These are phyloP conservation scores for Colletes collaris DNA, from an alignment of 2,888 invertebrate species.

Conservation along the genomic window DNA sequence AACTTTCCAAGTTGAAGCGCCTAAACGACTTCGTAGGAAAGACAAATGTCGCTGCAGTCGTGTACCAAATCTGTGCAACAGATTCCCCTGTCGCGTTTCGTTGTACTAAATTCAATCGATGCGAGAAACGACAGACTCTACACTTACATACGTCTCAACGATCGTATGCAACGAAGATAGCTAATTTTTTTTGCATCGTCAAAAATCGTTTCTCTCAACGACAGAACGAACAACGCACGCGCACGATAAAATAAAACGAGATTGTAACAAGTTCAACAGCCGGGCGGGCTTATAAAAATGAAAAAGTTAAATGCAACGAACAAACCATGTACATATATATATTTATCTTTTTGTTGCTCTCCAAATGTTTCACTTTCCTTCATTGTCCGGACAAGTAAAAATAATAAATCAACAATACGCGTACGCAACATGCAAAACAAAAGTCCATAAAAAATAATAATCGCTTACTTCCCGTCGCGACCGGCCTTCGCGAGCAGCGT, in stretches of 20 bases:
- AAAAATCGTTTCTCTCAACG: constrained; percentile 31
- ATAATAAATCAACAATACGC: constrained; percentile 73
- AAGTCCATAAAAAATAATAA: constrained; percentile 70
- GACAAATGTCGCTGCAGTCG: constrained; percentile 15
- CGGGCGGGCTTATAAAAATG: constrained; percentile 39
- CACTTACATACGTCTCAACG: no score
- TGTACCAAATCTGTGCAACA: constrained; percentile 23
- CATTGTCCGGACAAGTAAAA: constrained; percentile 63
- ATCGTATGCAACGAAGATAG: no score
- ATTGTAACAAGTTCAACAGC: constrained; percentile 20
- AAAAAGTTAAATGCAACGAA: constrained; percentile 65
- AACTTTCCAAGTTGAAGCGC: constrained; percentile 17
- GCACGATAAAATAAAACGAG: constrained; percentile 5
- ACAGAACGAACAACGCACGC: background rate
- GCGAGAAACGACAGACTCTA: no score
- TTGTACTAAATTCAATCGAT: constrained; percentile 17
- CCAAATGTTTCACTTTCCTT: constrained; percentile 60
- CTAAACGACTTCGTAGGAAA: background rate
- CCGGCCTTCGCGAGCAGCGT: background rate
- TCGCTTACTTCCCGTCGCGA: constrained; percentile 55
- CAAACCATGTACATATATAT: constrained; percentile 72
- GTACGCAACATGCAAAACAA: constrained; percentile 73
- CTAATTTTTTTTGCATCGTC: no score
- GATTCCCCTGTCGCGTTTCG: constrained; percentile 6
- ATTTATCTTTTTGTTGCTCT: constrained; percentile 62